A percentile compares a stretch with the other conserved stretches of the same genome.
Evolutionary conservation across 2,113 vertebrate genomes (phyloP).

Genomic region (Tretioscincus oriximinensis): DNA sequence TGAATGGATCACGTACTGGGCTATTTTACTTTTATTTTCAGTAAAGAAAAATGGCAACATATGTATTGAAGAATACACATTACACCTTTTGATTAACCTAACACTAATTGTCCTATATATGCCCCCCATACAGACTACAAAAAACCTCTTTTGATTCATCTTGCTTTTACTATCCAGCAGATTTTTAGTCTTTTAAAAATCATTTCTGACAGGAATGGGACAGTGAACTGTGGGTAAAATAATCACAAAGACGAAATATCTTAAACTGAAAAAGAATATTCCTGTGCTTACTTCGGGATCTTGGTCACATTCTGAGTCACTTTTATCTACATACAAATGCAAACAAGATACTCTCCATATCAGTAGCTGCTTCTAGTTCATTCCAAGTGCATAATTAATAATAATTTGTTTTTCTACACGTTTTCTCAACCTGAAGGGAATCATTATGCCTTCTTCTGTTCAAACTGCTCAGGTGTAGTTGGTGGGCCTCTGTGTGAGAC

Average conservation of each 20-base stretch:
- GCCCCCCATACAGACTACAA: constrained; percentile 12
- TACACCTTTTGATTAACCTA: neutral
- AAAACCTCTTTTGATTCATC: constrained; percentile 37
- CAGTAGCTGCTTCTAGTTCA: too few relatives aligned
- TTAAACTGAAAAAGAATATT: neutral
- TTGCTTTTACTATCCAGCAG: constrained; percentile 18
- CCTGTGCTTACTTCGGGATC: too few relatives aligned
- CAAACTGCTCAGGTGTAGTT: too few relatives aligned
- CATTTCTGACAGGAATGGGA: constrained; percentile 13
- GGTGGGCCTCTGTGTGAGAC: too few relatives aligned
- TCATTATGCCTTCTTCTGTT: too few relatives aligned
- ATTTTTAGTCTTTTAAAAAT: neutral
- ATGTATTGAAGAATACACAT: neutral
- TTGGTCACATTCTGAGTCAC: too few relatives aligned
- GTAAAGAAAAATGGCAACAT: neutral
- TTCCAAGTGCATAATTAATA: too few relatives aligned
- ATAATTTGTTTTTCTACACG: too few relatives aligned
- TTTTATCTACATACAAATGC: too few relatives aligned
- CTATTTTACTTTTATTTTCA: neutral
- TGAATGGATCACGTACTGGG: too few relatives aligned
- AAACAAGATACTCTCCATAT: too few relatives aligned
- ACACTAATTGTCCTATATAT: constrained; percentile 33
- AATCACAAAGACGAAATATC: constrained; percentile 11
- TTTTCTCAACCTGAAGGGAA: too few relatives aligned
- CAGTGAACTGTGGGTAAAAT: neutral